Base-by-base conservation (phyloP, 2,888 invertebrate genomes). In the Sesia apiformis region DNA sequence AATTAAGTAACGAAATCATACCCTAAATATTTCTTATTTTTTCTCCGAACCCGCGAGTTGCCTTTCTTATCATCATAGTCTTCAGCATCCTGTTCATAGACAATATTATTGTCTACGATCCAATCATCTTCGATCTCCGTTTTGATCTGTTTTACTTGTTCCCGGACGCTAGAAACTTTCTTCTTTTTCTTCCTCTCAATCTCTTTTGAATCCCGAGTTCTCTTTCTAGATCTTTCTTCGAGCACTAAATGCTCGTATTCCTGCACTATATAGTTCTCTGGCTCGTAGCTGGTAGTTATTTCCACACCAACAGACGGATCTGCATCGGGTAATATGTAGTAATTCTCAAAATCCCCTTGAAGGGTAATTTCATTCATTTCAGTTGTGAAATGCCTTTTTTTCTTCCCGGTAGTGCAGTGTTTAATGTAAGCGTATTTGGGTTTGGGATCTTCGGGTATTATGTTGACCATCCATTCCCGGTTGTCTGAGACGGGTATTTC, bases 21-120 rank as follows among this genome's bases (percentile, higher is more conserved):
- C 0, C 86, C 87, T 23, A 87, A 52, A 58, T 88, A 89, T 66
- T 86, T 88, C 61, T 88, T 88, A 84, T 88, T 89, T 85, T 86
- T 87, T 67, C 89, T 78, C 58, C 88, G 70, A 2, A 85, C 88
- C 3, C 88, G 58, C 0, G 81, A 66, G 0, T 81, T 78, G 0
- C 78, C 81, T 40, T 84, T 84, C 38, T 78, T 81, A 1, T 86
- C 86, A 4, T 85, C 83, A 3, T 76, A 84, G 0, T 84, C 86
- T 0, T 84, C 83, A 0, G 55, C 65, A 6, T 76, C 78, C 3
- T 82, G 81, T 0, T 87, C 85, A 58, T 80, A 86, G 0, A 74
- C 76, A 4, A 78, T 65, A 39, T 74, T 78, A 42, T 79, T 81
- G 38, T 85, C 82, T 0, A 88, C 80, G 0, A 78, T 76, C 88